Percentiles rank a stretch among this genome's conserved stretches.
phyloP scores from a whole-genome alignment of 1,140 invertebrate species.

The Eumaeus atala region DNA sequence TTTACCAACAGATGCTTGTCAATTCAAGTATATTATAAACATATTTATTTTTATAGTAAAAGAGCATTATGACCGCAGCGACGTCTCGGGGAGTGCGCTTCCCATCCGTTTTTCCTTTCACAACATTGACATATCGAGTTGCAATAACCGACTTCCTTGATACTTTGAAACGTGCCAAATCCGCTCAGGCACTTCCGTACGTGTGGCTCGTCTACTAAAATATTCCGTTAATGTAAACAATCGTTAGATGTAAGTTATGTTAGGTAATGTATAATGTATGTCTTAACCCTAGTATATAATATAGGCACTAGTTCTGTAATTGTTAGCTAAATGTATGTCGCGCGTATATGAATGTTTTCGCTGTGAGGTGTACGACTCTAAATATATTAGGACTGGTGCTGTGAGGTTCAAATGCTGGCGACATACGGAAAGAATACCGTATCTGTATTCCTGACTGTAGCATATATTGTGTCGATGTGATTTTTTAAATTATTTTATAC shows the following conservation, averaged over 20 bases:
- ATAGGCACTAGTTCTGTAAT: conserved; percentile 54
- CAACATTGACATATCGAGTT: conserved; percentile 35
- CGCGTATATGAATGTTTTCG: conserved; percentile 55
- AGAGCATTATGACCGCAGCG: conserved; percentile 17
- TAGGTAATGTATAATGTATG: conserved; percentile 67
- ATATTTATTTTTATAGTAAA: conserved; percentile 40
- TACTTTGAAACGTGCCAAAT: conserved; percentile 47
- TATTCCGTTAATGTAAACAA: conserved; percentile 69
- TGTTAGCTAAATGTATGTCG: conserved; percentile 60
- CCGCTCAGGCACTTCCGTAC: conserved; percentile 35
- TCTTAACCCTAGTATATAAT: conserved; percentile 58
- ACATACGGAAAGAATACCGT: conserved; percentile 52
- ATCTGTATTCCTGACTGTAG: conserved; percentile 53
- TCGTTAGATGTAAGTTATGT: conserved; percentile 67
- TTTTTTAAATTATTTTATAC: conserved; percentile 63
- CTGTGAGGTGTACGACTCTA: conserved; percentile 27
- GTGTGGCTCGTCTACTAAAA: conserved; percentile 38
- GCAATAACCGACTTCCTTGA: conserved; percentile 12
- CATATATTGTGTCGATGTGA: conserved; percentile 65
- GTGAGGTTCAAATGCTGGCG: conserved; percentile 63
- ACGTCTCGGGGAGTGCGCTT: neutral
- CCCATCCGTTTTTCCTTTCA: conserved; percentile 15
- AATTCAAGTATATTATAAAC: conserved; percentile 24
- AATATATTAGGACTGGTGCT: conserved; percentile 56
- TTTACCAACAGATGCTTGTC: conserved; percentile 9